A percentile compares a stretch with the other conserved stretches of the same genome.
Conservation (phyloP, 2,888 invertebrate genomes). For the Ochropacha duplaris region DNA sequence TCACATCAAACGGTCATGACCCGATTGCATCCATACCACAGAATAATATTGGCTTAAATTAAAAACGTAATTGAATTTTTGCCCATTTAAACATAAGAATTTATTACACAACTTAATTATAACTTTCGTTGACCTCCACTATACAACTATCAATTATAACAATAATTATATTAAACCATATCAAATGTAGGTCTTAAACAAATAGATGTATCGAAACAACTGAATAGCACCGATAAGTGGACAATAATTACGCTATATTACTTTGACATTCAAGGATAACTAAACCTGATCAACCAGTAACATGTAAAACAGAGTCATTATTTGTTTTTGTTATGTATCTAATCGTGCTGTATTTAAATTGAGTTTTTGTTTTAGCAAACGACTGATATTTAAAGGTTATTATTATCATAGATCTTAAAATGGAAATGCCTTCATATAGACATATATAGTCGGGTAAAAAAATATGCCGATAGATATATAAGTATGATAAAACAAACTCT, state of each 20-base stretch:
- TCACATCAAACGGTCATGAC: background rate
- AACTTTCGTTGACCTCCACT: slow-evolving; percentile 39
- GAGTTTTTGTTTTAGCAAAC: background rate
- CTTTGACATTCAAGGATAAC: slow-evolving; percentile 20
- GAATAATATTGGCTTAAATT: too few relatives aligned
- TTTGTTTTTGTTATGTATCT: background rate
- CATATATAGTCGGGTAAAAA: too few relatives aligned
- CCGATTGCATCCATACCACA: background rate
- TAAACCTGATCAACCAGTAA: background rate
- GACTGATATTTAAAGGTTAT: background rate
- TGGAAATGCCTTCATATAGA: too few relatives aligned
- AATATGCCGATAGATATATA: too few relatives aligned
- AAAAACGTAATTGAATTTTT: background rate
- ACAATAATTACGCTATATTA: slow-evolving; percentile 21
- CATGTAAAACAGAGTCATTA: background rate
- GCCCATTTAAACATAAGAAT: background rate
- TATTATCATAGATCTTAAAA: background rate
- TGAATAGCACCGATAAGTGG: slow-evolving; percentile 24
- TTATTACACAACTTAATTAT: background rate
- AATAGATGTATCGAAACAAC: slow-evolving; percentile 28
- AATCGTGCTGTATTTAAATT: background rate
- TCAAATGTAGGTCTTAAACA: slow-evolving; percentile 23
- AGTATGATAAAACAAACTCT: too few relatives aligned
- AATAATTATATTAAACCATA: slow-evolving; percentile 14
- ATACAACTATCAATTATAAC: slow-evolving; percentile 21